Evolutionary conservation across 2,888 invertebrate genomes (phyloP), one percentile per base, ranked within the genome.

Genomic region (Formica aserva): DNA sequence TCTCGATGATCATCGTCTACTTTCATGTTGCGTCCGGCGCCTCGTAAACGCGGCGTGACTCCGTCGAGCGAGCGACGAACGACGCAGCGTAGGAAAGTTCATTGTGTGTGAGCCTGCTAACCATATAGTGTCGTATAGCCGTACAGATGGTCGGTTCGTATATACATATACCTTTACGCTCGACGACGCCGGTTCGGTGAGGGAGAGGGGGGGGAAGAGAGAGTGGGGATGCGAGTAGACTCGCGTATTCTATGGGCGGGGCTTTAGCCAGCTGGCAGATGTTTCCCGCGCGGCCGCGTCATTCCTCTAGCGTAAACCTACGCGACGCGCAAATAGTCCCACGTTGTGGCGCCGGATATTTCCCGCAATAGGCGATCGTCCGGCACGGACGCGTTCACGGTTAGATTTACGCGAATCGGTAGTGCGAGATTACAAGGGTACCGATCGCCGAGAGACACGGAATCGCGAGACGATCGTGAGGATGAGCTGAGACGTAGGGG

Each of bases 261-360:
- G 95, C 95, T 93, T 94, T 93, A 93, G 95, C 95, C 96, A 96
- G 96, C 95, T 96, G 96, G 96, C 95, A 95, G 95, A 95, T 95
- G 95, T 95, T 95, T 95, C 95, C 95, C 95, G 92, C 94, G 94
- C 94, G 94, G 93, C 91, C 93, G 91, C 87, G 89, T 83, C 87
- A 87, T 89, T 89, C 91, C 92, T 92, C 89, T 92, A 92, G 93
- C 92, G 92, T 93, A 92, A 92, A 92, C 86, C 90, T 92, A 90
- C 93, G 93, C 93, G 89, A 85, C 88, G 85, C 6, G 60, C 85
- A 93, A 93, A 84, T 93, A 93, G 93, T 93, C 60, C 93, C 87
- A 38, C 48, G 60, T 65, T 66, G 78, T 57, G 82, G 82, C 86
- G 81, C 66, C 76, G 85, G 83, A 86, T 85, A 90, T 86, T 83